Evolutionary conservation across 1,140 invertebrate species (phyloP).

Genomic region (Pissodes strobi): DNA sequence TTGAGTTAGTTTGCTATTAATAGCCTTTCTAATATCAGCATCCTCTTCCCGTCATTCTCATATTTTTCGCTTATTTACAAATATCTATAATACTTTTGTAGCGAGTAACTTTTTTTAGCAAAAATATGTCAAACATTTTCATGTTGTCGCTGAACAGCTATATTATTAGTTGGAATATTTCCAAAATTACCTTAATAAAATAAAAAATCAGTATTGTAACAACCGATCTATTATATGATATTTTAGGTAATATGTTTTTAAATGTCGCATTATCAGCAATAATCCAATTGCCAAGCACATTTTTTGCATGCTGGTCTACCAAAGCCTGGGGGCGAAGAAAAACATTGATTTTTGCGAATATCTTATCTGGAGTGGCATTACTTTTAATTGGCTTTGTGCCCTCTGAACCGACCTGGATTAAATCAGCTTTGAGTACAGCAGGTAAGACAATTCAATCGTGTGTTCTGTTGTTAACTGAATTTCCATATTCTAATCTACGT

Average conservation of each 20-base stretch:
- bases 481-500: too few species aligned
- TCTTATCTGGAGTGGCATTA: slow-evolving; percentile 66
- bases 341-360: slow-evolving; percentile 66
- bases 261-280: slow-evolving; percentile 73
- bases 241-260: slow-evolving; percentile 65
- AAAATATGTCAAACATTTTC: too few species aligned
- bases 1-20: too few species aligned
- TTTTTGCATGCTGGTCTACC: slow-evolving; percentile 68
- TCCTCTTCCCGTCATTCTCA: too few species aligned
- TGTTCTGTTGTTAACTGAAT: too few species aligned
- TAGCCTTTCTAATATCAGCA: too few species aligned
- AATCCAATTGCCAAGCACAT: slow-evolving; percentile 70
- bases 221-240: too few species aligned
- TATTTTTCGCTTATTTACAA: too few species aligned
- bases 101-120: too few species aligned
- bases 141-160: too few species aligned
- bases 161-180: neutral
- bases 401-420: slow-evolving; percentile 57
- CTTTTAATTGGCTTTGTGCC: slow-evolving; percentile 64
- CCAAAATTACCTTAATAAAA: neutral
- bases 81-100: too few species aligned
- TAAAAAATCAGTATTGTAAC: slow-evolving; percentile 42
- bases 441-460: slow-evolving; percentile 5
- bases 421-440: slow-evolving; percentile 59
- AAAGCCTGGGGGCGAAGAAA: slow-evolving; percentile 67